Base-by-base conservation (phyloP, 2,888 invertebrate genomes). In the Orchesella flavescens region DNA sequence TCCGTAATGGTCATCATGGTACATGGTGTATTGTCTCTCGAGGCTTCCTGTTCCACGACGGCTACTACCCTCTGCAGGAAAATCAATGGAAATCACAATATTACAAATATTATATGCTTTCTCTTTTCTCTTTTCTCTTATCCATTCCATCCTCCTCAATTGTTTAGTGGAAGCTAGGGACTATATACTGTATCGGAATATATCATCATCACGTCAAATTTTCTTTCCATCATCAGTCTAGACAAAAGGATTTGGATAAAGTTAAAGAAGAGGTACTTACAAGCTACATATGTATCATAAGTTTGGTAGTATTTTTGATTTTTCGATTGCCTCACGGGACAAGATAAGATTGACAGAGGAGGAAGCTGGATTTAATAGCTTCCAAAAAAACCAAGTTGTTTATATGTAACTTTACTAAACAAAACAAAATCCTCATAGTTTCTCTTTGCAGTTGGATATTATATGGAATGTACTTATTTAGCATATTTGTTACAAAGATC, bases 21-120 rank as follows among this genome's bases (percentile, higher is more conserved):
- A 95, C 88, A 95, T 90, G 61, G 95, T 95, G 85, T 93, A 93
- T 91, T 95, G 95, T 89, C 95, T 92, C 90, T 95, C 95, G 89
- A 95, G 91, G 90, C 95, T 95, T 84, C 94, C 94, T 23, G 86
- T 84, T 72, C 84, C 83, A 59, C 87, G 79, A 65, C 88, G 82
- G 73, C 83, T 83, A 81, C 80, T 81, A 79, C 79, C 84, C 83
- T 87, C 88, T 88, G 71, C 1, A 74, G n/a, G n/a, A n/a, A 68
- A 53, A 71, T 55, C 71, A 78, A 49, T 34, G 34, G 34, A 34
- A 34, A 34, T 49, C 23, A 59, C 34, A 72, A 71, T 21, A 21
- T 34, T 17, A 43, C 34, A 34, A 34, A 9, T 19, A 66, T 15
- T 65, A 43, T 66, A 13, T 17, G 43, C 24, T 19, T 46, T 13